Evolutionary conservation across 2,113 vertebrate species (phyloP).

Genomic region (Myrmophylax atrothorax): DNA sequence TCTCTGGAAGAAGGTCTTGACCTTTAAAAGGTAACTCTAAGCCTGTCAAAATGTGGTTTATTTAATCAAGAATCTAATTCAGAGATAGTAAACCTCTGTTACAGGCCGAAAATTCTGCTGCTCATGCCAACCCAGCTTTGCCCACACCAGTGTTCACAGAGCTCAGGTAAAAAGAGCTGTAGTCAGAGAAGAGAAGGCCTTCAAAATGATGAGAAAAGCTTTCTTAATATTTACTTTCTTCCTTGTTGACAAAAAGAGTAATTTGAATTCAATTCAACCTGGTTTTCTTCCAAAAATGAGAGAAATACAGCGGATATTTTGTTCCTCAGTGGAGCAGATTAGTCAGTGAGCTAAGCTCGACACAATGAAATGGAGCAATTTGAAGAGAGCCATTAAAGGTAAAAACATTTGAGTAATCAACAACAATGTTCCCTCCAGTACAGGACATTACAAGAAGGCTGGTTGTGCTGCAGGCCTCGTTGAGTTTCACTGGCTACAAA

Average conservation of each 20-base stretch:
- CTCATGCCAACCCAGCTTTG: background rate
- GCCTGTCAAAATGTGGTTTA: slow-evolving; percentile 4
- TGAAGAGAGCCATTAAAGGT: background rate
- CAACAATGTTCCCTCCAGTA: background rate
- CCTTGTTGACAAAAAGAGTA: background rate
- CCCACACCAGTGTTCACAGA: background rate
- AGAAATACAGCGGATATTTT: background rate
- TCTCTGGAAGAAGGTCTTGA: background rate
- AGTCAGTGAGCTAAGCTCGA: background rate
- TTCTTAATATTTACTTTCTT: background rate
- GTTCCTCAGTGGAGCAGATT: background rate
- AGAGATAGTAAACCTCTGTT: background rate
- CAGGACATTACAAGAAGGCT: background rate
- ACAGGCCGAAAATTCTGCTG: background rate
- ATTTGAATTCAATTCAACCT: background rate
- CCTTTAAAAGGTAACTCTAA: slow-evolving; percentile 13
- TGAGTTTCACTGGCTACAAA: background rate
- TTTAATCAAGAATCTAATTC: slow-evolving; percentile 9
- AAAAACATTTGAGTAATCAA: background rate
- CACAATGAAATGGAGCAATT: background rate
- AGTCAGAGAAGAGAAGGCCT: background rate
- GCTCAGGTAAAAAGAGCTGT: background rate
- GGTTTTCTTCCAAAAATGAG: background rate
- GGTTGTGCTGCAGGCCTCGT: background rate
- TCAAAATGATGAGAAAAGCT: background rate